Percentiles rank a stretch among this genome's conserved stretches.
Conservation (phyloP, 2,797 vertebrate genomes). For the Oryzias sinensis region DNA sequence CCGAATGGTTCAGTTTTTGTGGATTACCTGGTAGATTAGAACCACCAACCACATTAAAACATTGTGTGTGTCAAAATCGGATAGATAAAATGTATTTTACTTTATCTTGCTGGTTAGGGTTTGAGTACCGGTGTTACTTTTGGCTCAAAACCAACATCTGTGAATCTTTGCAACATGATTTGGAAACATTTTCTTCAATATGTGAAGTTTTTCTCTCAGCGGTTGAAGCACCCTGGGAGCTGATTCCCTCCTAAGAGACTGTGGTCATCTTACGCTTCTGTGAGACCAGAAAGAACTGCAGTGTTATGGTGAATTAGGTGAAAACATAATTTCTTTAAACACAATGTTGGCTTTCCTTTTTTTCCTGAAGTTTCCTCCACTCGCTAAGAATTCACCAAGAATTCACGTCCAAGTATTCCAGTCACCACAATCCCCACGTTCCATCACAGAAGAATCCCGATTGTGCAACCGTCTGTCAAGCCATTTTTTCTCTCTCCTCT, state of each 20-base stretch:
- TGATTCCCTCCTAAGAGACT: neutral
- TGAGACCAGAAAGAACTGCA: neutral
- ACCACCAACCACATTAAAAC: too few relatives aligned
- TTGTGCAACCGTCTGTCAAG: conserved; percentile 71
- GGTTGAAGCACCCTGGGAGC: neutral
- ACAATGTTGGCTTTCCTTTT: conserved; percentile 1
- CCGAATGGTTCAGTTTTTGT: too few relatives aligned
- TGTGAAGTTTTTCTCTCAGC: too few relatives aligned
- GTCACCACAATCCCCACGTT: conserved; percentile 33
- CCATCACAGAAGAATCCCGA: conserved; percentile 51
- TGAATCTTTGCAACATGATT: neutral
- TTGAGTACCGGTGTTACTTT: too few relatives aligned
- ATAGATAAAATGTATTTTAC: too few relatives aligned
- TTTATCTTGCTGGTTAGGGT: too few relatives aligned
- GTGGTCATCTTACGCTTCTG: neutral
- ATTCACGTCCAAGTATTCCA: conserved; percentile 4
- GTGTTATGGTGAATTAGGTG: neutral
- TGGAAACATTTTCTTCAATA: too few relatives aligned
- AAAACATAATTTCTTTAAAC: conserved; percentile 16
- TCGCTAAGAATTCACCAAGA: neutral
- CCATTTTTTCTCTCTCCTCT: conserved; percentile 55
- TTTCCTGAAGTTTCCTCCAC: neutral
- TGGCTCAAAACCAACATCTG: neutral
- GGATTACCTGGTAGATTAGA: too few relatives aligned
- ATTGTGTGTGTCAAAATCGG: too few relatives aligned